Percentiles rank a stretch among this genome's conserved stretches.
These are phyloP conservation scores for Tetranychus truncatus DNA, from an alignment of 2,888 invertebrate genomes.

Conservation along the genomic window DNA sequence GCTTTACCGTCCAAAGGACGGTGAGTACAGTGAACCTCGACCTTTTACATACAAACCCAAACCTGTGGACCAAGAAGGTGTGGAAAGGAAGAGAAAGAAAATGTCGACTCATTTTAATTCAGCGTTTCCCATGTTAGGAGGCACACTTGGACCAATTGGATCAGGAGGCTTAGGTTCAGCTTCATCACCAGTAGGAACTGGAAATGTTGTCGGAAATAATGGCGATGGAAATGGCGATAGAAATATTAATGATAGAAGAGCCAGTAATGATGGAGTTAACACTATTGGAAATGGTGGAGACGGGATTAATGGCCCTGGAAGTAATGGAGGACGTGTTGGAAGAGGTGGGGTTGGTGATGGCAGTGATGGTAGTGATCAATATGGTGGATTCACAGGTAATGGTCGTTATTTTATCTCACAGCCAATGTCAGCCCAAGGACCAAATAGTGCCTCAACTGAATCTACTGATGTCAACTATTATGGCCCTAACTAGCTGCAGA, in stretches of 20 bases:
- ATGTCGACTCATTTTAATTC: neutral
- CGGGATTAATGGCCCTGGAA: neutral
- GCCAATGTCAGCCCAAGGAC: neutral
- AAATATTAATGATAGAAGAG: neutral
- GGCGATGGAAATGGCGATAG: neutral
- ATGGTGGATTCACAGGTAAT: neutral
- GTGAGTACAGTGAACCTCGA: constrained; percentile 46
- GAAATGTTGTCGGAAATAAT: neutral
- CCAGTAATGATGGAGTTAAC: neutral
- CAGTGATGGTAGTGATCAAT: neutral
- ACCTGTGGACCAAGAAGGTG: constrained; percentile 15
- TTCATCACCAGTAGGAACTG: neutral
- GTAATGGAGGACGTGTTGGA: neutral
- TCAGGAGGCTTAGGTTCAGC: neutral
- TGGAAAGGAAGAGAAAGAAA: constrained; percentile 18
- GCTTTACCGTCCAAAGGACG: constrained; percentile 53
- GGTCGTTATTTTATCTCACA: neutral
- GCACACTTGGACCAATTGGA: neutral
- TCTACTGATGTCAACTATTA: neutral
- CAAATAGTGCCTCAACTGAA: neutral
- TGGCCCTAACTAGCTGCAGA: neutral
- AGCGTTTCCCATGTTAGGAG: neutral
- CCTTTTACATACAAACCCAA: constrained; percentile 48
- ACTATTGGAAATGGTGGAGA: neutral
- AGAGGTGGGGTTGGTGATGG: neutral